Evolutionary conservation across 2,888 invertebrate genomes (phyloP).

Genomic region (Hypercompe scribonia): DNA sequence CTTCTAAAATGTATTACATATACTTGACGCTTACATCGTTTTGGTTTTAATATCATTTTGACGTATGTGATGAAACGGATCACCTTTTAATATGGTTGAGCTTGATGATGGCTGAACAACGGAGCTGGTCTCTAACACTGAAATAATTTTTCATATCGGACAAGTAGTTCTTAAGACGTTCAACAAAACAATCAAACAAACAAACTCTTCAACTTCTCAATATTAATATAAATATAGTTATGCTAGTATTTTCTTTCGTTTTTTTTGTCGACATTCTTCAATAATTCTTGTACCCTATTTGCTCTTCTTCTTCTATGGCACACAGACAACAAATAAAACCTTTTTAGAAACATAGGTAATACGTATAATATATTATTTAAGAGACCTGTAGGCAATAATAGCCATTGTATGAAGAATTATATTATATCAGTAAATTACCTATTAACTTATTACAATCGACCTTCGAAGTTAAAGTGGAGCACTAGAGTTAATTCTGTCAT

Average conservation of each 20-base stretch:
- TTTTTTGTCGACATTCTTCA: too few species aligned
- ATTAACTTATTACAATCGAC: not conserved
- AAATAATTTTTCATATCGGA: too few species aligned
- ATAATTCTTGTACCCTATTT: too few species aligned
- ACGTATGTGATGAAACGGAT: not conserved
- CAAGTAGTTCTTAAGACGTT: too few species aligned
- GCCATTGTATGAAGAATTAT: not conserved
- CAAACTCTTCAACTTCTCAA: too few species aligned
- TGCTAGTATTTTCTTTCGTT: too few species aligned
- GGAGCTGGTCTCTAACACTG: not conserved
- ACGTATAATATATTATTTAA: too few species aligned
- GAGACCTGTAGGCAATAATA: not conserved
- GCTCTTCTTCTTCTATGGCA: too few species aligned
- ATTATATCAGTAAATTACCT: not conserved
- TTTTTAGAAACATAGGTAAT: too few species aligned
- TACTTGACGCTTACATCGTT: conserved; percentile 40
- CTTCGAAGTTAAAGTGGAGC: not conserved
- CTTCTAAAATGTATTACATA: conserved; percentile 51
- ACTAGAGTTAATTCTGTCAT: not conserved
- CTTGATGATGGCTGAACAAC: not conserved
- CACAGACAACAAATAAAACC: too few species aligned
- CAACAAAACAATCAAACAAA: too few species aligned
- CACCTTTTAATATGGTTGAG: not conserved
- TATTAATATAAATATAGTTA: too few species aligned
- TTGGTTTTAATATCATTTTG: conserved; percentile 40